phyloP scores from a whole-genome alignment of 2,113 vertebrate species.

The Rhea pennata region DNA sequence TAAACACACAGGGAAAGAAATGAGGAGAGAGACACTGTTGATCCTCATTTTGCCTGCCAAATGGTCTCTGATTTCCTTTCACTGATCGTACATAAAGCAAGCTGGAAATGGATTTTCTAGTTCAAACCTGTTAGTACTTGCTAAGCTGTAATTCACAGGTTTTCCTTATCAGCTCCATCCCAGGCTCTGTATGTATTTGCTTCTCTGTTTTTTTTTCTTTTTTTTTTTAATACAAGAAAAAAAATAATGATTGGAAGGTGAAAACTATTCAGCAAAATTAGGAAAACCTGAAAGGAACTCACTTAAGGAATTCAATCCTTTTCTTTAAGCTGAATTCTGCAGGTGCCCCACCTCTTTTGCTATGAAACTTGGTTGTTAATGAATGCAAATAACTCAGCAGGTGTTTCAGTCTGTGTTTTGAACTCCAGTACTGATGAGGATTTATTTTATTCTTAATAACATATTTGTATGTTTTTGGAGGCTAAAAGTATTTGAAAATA shows the following conservation, averaged over 20 bases:
- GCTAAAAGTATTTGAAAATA: conserved; percentile 49
- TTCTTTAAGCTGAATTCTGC: neutral
- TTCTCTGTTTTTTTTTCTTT: neutral
- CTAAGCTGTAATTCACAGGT: neutral
- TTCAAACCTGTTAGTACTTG: neutral
- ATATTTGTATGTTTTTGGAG: conserved; percentile 53
- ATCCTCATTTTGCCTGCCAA: neutral
- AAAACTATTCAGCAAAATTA: neutral
- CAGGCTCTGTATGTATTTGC: neutral
- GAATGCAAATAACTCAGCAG: conserved; percentile 54
- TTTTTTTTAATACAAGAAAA: neutral
- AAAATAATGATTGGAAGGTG: neutral
- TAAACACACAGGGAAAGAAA: neutral
- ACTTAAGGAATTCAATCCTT: neutral
- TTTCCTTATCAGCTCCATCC: neutral
- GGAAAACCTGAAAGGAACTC: neutral
- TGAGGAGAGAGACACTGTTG: neutral
- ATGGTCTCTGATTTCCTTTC: neutral
- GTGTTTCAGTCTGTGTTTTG: conserved; percentile 23
- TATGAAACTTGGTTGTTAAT: conserved; percentile 24
- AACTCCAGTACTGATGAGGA: conserved; percentile 34
- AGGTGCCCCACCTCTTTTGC: conserved; percentile 1
- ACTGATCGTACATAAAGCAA: neutral
- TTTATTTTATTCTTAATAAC: conserved; percentile 56
- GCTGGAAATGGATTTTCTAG: neutral